Evolutionary conservation across 2,888 invertebrate genomes (phyloP).

Genomic region (Agrochola lota): DNA sequence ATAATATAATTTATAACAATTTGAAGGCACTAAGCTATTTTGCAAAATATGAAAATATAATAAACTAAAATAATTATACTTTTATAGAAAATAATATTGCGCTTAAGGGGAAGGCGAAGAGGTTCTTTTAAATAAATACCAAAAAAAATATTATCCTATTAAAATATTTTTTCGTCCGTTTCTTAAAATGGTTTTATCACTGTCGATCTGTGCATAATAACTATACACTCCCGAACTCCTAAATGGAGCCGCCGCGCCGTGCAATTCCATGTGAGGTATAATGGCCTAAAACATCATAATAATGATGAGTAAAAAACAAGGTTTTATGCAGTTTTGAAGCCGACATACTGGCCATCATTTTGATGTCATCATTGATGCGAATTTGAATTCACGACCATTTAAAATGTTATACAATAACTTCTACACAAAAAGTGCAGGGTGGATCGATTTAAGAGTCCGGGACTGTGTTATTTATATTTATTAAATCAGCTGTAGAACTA

Average conservation of each 20-base stretch:
- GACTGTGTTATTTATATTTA: too few species aligned
- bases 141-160: not conserved
- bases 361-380: too few species aligned
- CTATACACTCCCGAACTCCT: too few species aligned
- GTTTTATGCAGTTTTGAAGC: too few species aligned
- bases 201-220: not conserved
- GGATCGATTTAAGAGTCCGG: too few species aligned
- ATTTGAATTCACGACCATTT: too few species aligned
- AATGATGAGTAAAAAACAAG: too few species aligned
- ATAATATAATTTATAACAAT: slow-evolving; percentile 27
- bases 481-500: not conserved
- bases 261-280: too few species aligned
- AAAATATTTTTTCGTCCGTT: not conserved
- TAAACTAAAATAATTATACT: slow-evolving; percentile 13
- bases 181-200: not conserved
- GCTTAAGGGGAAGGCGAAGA: slow-evolving; percentile 16
- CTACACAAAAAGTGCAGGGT: too few species aligned
- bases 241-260: too few species aligned
- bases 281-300: too few species aligned
- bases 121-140: not conserved
- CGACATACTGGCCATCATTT: not conserved
- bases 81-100: slow-evolving; percentile 6
- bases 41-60: slow-evolving; percentile 14
- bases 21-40: slow-evolving; percentile 42
- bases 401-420: too few species aligned